These are phyloP conservation scores for Paralichthys olivaceus DNA, from an alignment of 2,113 vertebrate genomes.

Conservation along the genomic window DNA sequence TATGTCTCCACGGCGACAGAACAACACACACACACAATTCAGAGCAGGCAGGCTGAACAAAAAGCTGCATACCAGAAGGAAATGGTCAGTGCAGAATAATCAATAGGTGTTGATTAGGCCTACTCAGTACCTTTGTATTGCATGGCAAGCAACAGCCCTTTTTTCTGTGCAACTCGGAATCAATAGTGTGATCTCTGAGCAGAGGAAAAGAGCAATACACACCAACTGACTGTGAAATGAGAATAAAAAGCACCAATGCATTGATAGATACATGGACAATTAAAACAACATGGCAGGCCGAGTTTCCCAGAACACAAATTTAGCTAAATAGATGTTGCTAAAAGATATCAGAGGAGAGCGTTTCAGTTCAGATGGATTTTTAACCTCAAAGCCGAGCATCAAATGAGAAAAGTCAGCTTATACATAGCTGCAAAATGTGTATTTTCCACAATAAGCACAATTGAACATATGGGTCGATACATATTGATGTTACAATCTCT, in stretches of 20 bases:
- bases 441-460: neutral
- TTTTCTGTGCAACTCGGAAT: conserved; percentile 63
- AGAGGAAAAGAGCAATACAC: conserved; percentile 57
- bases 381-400: neutral
- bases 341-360: conserved; percentile 7
- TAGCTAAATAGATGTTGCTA: conserved; percentile 18
- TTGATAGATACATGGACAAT: conserved; percentile 45
- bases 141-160: conserved; percentile 59
- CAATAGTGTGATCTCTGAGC: conserved; percentile 72
- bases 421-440: neutral
- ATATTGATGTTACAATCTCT: neutral
- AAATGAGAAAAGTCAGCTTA: conserved; percentile 8
- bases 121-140: conserved; percentile 71
- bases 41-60: conserved; percentile 15
- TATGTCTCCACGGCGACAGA: conserved; percentile 5
- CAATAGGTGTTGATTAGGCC: conserved; percentile 77
- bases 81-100: conserved; percentile 67
- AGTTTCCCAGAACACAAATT: conserved; percentile 50
- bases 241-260: conserved; percentile 33
- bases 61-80: conserved; percentile 50
- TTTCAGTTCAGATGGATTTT: neutral
- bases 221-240: conserved; percentile 60
- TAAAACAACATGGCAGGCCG: conserved; percentile 34
- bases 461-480: neutral
- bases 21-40: conserved; percentile 16